These are phyloP conservation scores for Sternotherus odoratus DNA, from an alignment of 2,797 vertebrate genomes.

Conservation along the genomic window DNA sequence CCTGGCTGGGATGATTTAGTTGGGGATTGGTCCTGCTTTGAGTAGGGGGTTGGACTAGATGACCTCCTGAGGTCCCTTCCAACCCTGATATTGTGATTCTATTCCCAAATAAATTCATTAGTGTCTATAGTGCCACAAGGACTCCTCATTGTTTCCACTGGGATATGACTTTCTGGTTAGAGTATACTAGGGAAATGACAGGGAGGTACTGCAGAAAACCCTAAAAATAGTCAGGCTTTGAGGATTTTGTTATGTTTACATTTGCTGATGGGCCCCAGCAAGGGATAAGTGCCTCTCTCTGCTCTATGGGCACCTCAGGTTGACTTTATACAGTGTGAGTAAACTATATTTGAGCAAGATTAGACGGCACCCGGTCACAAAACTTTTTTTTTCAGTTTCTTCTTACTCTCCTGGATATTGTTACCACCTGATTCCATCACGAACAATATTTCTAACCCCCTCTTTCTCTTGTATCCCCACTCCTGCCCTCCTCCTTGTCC, in stretches of 20 bases:
- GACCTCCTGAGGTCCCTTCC: too few species aligned
- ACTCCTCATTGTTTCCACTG: background rate
- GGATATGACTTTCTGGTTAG: background rate
- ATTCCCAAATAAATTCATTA: too few species aligned
- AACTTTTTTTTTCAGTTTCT: background rate
- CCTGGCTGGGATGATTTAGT: too few species aligned
- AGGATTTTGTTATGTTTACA: background rate
- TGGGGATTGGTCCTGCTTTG: too few species aligned
- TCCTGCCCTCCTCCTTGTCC: background rate
- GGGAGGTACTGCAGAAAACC: background rate
- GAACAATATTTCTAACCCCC: background rate
- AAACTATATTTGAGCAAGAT: background rate
- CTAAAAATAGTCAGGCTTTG: background rate
- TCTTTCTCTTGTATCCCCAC: background rate
- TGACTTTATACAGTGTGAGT: accelerated
- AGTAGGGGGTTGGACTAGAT: too few species aligned
- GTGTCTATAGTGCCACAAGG: too few species aligned
- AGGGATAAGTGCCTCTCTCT: background rate
- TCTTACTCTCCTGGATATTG: background rate
- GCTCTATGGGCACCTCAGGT: background rate
- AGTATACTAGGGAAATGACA: background rate
- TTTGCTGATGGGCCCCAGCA: background rate
- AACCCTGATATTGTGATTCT: too few species aligned
- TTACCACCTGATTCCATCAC: background rate
- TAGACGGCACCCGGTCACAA: background rate